Base-by-base conservation (phyloP, 92 coral and sea anemone genomes). In the Phenganax marumi region DNA sequence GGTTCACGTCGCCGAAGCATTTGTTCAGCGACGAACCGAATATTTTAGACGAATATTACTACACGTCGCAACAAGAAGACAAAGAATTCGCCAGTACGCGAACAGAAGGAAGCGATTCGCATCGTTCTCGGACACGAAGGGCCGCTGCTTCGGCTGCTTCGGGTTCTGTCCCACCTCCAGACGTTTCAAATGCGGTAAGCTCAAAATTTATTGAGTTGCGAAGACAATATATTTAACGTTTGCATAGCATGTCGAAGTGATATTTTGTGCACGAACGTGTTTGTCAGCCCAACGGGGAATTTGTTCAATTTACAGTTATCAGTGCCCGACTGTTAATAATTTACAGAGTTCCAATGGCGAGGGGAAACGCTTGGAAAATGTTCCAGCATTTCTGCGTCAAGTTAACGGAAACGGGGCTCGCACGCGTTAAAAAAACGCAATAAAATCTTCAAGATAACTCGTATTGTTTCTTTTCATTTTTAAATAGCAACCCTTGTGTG, bases 11-110 rank as follows among this genome's bases (percentile, higher is more conserved):
- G 65, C 68, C 81, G 7, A 23, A 76, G 39, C 50, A 76, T 76
- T 56, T 76, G 81, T 76, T 76, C 51, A 76, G 81, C 68, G 47
- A 33, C 0, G 68, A 76, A 23, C 65, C 81, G 21, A 12, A 76
- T 25, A 76, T 22, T 12, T 48, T 76, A 9, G 81, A 76, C 18
- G 81, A 50, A 10, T 2, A 9, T 0, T 26, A 54, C 53, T 23
- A 12, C 65, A 46, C 17, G 3, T 76, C 81, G 11, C n/a, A 76
- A 76, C 13, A 55, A 10, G 51, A 21, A 76, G 21, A 48, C 13
- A 52, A 57, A 23, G 21, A 68, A 1, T 33, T 19, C 22, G 62
- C 5, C 7, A 25, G 68, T 51, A 54, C 81, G 8, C 33, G 47
- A 11, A 13, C 55, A 7, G 68, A 56, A 24, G 52, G 10, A 56